Evolutionary conservation across 2,113 vertebrate genomes (phyloP), one percentile per base, ranked within the genome.

Genomic region (Gulo gulo): DNA sequence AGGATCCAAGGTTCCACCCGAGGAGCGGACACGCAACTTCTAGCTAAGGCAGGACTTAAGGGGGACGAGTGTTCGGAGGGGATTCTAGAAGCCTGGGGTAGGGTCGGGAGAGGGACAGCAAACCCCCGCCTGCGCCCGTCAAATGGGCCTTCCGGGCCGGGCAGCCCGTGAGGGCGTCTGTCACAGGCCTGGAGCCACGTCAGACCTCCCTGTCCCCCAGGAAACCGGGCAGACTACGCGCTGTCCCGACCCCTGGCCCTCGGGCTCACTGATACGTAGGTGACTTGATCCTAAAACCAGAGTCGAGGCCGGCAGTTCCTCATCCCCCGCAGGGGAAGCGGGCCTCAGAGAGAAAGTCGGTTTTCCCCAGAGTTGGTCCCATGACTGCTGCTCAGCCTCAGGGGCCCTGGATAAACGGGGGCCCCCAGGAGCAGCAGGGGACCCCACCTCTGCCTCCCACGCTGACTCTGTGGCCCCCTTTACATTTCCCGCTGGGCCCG

Each of bases 91-190:
- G 9, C 29, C 36, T 4, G 50, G 31, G 9, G 3, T 8, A 4
- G 23, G 71, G 11, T 16, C 3, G 10, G 12, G 8, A 65, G 57
- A 9, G 1, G 4, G 50, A 21, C 24, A 4, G 61, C 6, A 1
- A 0, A 50, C 50, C 39, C 24, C 1, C 1, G 4, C 15, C 45
- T 0, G 0, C 0, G 20, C 16, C 23, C 18, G 0, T 57, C 82
- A 14, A 6, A 12, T 2, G 7, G 24, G 13, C 34, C 36, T 59
- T 42, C 29, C 11, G 1, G 52, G 34, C 76, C 7, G 0, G 45
- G 47, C 85, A 31, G 36, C 52, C 9, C 5, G 0, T 4, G 34
- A 67, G 79, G 36, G 31, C 1, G 0, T 39, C 42, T 47, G 29
- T 57, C 69, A 84, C 1, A 4, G 69, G 6, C 47, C 11, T 2